Base-by-base conservation (phyloP, 2,797 vertebrate species). In the Oryzias sinensis region DNA sequence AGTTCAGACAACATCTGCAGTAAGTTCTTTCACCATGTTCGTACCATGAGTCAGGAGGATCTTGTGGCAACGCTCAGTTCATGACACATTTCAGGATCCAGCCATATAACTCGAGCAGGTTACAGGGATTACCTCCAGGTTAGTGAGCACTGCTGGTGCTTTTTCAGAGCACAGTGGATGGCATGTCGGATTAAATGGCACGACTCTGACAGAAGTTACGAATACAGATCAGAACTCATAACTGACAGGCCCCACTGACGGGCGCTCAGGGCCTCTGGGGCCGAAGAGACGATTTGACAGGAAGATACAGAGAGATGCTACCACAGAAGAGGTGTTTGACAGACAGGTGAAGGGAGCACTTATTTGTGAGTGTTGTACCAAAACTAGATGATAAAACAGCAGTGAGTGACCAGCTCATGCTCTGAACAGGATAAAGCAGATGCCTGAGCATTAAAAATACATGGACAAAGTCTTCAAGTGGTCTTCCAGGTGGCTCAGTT, bases 171-270 rank as follows among this genome's bases (percentile, higher is more conserved):
- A 59, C 45, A 52, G 65, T 33, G 29, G 43, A 66, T 53, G 55
- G 9, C 59, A 60, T 63, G 60, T 63, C 69, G 56, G 59, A 62
- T 27, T 53, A 62, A 71, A 65, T 52, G 25, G 43, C 5, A 14
- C 47, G 22, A 69, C 77, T 80, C 62, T 86, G 82, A 87, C 80
- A 80, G 79, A 77, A 77, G 79, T 77, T 83, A 81, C 80, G 79
- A 88, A 83, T 79, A 83, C 81, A 84, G 74, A 86, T 84, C 69
- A 20, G 71, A 75, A 57, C 59, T 72, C 60, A 79, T 82, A 66
- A 82, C 57, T 76, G 84, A 81, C 82, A 81, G 71, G 72, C 49
- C 57, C 49, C 22, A 48, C 61, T 80, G 82, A 77, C 57, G 70
- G 74, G 68, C 15, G 53, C 77, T 74, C 15, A 3, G 63, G 73